These are phyloP conservation scores for Megaustenia siamemsis DNA, from an alignment of 2,888 invertebrate genomes.

Conservation along the genomic window DNA sequence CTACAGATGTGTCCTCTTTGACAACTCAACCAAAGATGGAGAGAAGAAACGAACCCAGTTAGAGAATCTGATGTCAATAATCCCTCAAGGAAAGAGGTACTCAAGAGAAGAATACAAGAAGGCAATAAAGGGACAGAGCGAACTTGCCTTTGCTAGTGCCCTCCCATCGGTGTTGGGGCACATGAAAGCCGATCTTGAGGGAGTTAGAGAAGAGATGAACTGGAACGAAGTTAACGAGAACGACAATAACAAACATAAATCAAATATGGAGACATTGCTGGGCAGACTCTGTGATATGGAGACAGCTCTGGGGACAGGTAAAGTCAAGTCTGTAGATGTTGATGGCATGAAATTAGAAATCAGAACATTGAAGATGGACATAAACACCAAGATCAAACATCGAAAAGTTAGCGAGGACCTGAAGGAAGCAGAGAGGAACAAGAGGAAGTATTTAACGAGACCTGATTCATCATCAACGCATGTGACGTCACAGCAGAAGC, in stretches of 20 bases:
- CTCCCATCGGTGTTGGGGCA: background rate
- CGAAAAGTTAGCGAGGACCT: background rate
- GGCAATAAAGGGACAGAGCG: background rate
- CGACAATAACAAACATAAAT: background rate
- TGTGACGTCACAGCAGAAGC: too few relatives aligned
- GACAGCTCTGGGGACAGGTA: background rate
- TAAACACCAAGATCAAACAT: background rate
- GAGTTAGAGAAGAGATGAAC: background rate
- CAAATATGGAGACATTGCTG: background rate
- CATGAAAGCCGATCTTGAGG: background rate
- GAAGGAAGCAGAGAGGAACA: too few relatives aligned
- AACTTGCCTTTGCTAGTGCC: background rate
- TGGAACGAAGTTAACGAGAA: background rate
- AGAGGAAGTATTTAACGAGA: too few relatives aligned
- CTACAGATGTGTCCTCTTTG: slow-evolving; percentile 32
- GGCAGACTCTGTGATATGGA: background rate
- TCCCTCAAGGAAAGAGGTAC: slow-evolving; percentile 18
- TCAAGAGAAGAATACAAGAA: background rate
- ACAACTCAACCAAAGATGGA: slow-evolving; percentile 13
- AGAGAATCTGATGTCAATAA: background rate
- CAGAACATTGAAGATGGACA: background rate
- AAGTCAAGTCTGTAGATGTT: background rate
- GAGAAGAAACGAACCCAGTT: background rate
- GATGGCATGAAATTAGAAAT: background rate
- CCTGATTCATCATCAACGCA: too few relatives aligned